Percentiles rank a stretch among this genome's conserved stretches.
Evolutionary conservation across 2,888 invertebrate genomes (phyloP).

Genomic region (Sepioteuthis lessoniana): DNA sequence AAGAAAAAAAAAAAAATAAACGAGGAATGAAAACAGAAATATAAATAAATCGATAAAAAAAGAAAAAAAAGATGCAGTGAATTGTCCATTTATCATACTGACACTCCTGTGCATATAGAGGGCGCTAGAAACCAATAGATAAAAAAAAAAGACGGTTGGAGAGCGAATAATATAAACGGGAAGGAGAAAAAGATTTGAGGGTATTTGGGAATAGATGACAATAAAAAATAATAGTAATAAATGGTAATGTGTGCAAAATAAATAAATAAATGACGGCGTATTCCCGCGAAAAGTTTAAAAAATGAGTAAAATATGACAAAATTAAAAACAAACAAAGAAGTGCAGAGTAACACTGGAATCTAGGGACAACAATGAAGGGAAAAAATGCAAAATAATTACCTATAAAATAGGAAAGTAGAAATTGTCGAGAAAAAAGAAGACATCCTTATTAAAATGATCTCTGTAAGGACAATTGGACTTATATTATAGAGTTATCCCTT

Average conservation of each 20-base stretch:
- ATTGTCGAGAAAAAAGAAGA: no score
- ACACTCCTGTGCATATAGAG: not conserved
- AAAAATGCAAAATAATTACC: no score
- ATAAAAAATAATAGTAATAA: not conserved
- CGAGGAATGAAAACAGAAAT: not conserved
- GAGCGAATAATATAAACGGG: not conserved
- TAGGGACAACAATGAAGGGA: no score
- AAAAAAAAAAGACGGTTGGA: not conserved
- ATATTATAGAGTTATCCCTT: no score
- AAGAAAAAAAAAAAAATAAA: not conserved
- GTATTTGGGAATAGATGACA: not conserved
- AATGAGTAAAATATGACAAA: no score
- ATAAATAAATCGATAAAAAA: not conserved
- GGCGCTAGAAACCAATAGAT: not conserved
- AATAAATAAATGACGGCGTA: not conserved
- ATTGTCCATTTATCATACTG: constrained; percentile 21
- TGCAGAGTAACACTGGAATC: no score
- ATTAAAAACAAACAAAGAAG: no score
- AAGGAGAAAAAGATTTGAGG: not conserved
- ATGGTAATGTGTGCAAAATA: constrained; percentile 1
- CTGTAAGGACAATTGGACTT: no score
- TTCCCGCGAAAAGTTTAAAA: not conserved
- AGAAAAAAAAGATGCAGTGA: not conserved
- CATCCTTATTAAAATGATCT: no score
- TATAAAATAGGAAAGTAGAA: no score